Evolutionary conservation across 1,140 invertebrate genomes (phyloP).

Genomic region (Philopotamus ludificatus): DNA sequence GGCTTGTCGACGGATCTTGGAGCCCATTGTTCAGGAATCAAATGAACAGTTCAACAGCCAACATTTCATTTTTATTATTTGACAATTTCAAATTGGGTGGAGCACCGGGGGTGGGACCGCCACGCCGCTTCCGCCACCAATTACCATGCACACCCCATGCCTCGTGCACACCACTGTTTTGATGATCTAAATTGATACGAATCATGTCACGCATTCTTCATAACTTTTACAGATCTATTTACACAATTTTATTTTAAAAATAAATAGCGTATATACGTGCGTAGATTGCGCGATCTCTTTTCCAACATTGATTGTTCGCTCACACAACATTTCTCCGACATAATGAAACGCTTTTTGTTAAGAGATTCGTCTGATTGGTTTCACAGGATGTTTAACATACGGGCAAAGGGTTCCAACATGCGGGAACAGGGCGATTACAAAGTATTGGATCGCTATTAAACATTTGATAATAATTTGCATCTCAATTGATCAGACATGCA

Average conservation of each 20-base stretch:
- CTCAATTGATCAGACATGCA: too few species aligned
- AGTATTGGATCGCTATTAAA: too few species aligned
- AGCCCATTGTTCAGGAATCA: slow-evolving; percentile 29
- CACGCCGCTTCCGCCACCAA: slow-evolving; percentile 13
- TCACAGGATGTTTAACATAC: slow-evolving; percentile 24
- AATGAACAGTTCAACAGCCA: slow-evolving; percentile 33
- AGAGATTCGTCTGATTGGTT: slow-evolving; percentile 11
- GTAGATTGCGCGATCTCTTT: background rate
- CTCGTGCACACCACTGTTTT: background rate
- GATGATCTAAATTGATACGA: too few species aligned
- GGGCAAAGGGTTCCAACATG: slow-evolving; percentile 25
- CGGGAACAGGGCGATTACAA: slow-evolving; percentile 29
- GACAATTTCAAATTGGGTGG: slow-evolving; percentile 27
- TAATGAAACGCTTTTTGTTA: slow-evolving; percentile 7
- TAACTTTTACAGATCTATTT: too few species aligned
- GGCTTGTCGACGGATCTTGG: slow-evolving; percentile 18
- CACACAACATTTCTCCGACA: background rate
- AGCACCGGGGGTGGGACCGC: slow-evolving; percentile 18
- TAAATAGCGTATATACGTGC: too few species aligned
- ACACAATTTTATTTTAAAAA: too few species aligned
- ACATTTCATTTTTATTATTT: slow-evolving; percentile 37
- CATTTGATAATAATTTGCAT: too few species aligned
- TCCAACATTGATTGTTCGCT: too few species aligned
- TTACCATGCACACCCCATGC: background rate
- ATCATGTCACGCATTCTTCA: too few species aligned